Evolutionary conservation across 2,113 vertebrate species (phyloP), one percentile per base, ranked within the genome.

Genomic region (Chlamydotis undulata): DNA sequence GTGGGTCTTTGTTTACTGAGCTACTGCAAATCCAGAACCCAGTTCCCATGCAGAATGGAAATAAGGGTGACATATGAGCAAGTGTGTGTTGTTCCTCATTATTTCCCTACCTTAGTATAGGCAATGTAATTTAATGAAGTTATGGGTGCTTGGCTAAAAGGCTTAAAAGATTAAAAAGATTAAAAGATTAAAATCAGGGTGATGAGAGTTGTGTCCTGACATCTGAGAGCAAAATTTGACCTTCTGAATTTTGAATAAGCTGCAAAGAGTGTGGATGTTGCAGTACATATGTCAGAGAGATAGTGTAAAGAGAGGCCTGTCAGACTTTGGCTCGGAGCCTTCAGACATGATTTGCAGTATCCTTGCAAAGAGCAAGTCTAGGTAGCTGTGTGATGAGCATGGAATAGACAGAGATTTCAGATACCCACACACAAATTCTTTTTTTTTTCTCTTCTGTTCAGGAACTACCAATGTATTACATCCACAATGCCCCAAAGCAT

Each of bases 401-500:
- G 88, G 79, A 93, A 81, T 17, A 89, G 90, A 92, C 43, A 87
- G 80, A 67, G 25, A 75, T 83, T 93, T 95, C 70, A 87, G 50
- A 91, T 75, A 89, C 28, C 52, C 65, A 26, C 81, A 64, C 9
- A 41, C 23, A 81, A 83, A 95, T 78, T 60, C 15, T 75, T 60
- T 74, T 91, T 84, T 84, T 57, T 91, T 87, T 57, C 52, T 80
- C 59, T 82, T 91, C 83, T 47, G 23, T 73, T 92, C 41, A 57
- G 81, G 68, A 86, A 41, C 81, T 64, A 59, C 47, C 82, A 84
- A n/a, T 0, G 0, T 93, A 94, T 87, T 76, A 83, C 89, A 95
- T 83, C 65, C 89, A 76, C 39, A 87, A 16, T 87, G 68, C 92
- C 93, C 93, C 80, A 89, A 70, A 96, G 90, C 86, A 86, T 63